These are phyloP conservation scores for Oxystoma pomonae DNA, from an alignment of 2,888 invertebrate species.

Conservation along the genomic window DNA sequence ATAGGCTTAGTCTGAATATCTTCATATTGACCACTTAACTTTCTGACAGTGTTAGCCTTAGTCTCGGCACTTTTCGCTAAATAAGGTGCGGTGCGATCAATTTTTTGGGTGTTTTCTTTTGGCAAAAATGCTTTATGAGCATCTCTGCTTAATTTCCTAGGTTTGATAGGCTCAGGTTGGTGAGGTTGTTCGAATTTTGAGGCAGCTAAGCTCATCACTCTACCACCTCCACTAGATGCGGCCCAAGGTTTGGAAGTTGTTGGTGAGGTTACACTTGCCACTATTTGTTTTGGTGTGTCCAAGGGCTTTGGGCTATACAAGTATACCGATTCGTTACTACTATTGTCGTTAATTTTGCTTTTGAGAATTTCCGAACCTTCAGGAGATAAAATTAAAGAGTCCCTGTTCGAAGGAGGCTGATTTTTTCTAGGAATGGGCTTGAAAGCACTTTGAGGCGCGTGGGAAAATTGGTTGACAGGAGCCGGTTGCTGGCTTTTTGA, in stretches of 20 bases:
- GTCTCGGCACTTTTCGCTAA: slow-evolving; percentile 34
- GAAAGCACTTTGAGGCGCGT: slow-evolving; percentile 74
- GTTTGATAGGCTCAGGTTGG: slow-evolving; percentile 31
- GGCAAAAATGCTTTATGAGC: slow-evolving; percentile 31
- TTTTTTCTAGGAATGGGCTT: slow-evolving; percentile 54
- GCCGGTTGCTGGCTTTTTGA: slow-evolving; percentile 49
- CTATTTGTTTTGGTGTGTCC: slow-evolving; percentile 25
- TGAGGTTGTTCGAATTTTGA: slow-evolving; percentile 53
- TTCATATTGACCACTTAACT: slow-evolving; percentile 43
- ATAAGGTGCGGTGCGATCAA: slow-evolving; percentile 37
- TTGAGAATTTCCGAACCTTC: slow-evolving; percentile 34
- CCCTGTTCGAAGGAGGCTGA: slow-evolving; percentile 20
- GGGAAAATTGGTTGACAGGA: slow-evolving; percentile 68
- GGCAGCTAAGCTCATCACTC: slow-evolving; percentile 52
- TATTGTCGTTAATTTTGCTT: slow-evolving; percentile 26
- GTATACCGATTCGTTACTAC: slow-evolving; percentile 34
- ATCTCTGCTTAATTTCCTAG: slow-evolving; percentile 38
- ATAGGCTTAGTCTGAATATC: slow-evolving; percentile 14
- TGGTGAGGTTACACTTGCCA: slow-evolving; percentile 26
- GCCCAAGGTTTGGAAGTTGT: slow-evolving; percentile 49
- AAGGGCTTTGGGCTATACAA: slow-evolving; percentile 45
- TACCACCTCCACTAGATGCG: slow-evolving; percentile 44
- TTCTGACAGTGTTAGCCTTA: slow-evolving; percentile 38
- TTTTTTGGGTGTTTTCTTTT: slow-evolving; percentile 27
- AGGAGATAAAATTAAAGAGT: slow-evolving; percentile 20